Conservation (phyloP, 2,888 invertebrate species). For the Brachyptera putata region DNA sequence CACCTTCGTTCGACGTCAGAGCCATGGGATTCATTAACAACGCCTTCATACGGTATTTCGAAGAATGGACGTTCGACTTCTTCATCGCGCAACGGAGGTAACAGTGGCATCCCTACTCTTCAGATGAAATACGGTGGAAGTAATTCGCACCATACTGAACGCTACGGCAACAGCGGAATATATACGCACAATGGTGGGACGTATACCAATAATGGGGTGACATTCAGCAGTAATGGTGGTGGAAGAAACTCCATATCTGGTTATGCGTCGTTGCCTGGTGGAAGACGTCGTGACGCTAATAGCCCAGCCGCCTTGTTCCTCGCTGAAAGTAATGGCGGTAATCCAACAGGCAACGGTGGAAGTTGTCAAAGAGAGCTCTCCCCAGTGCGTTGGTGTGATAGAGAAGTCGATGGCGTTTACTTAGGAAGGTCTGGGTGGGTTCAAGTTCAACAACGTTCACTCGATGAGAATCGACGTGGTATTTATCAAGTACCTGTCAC, state of each 20-base stretch:
- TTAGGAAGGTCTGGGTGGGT: constrained; percentile 56
- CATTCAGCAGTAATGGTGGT: constrained; percentile 6
- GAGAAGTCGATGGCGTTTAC: constrained; percentile 56
- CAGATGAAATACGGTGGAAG: constrained; percentile 25
- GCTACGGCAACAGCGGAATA: constrained; percentile 8
- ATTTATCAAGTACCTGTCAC: constrained; percentile 22
- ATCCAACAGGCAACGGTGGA: constrained; percentile 40
- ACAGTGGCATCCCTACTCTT: constrained; percentile 30
- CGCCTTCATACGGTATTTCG: constrained; percentile 39
- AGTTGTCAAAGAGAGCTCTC: constrained; percentile 51
- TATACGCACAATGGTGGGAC: constrained; percentile 3
- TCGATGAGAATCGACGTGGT: constrained; percentile 48
- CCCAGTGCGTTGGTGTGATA: constrained; percentile 56
- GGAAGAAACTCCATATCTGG: constrained; percentile 4
- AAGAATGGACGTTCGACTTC: constrained; percentile 35
- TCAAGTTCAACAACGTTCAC: constrained; percentile 52
- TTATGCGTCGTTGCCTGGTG: constrained; percentile 29
- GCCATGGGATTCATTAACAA: constrained; percentile 50
- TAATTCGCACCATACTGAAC: constrained; percentile 14
- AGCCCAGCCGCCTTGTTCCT: constrained; percentile 25
- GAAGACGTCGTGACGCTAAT: constrained; percentile 26
- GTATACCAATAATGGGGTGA: constrained; percentile 4
- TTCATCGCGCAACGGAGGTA: constrained; percentile 37
- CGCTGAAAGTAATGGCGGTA: constrained; percentile 10
- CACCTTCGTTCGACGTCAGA: constrained; percentile 53